phyloP scores from a whole-genome alignment of 1,140 invertebrate genomes.

The Neodiprion pinetum region DNA sequence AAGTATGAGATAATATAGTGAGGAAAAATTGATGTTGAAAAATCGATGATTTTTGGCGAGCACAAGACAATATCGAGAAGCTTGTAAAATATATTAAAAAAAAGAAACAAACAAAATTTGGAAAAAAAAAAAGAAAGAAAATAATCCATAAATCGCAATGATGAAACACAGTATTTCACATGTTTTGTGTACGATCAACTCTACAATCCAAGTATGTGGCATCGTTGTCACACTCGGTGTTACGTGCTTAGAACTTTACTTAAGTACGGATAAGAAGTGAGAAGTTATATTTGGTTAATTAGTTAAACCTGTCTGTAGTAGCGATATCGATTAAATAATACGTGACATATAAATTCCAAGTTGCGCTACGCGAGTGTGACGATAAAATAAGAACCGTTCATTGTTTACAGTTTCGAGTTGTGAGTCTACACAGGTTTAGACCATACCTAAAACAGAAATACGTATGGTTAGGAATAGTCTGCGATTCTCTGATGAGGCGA shows the following conservation, averaged over 20 bases:
- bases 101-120: neutral
- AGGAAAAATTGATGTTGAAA: too few species aligned
- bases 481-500: neutral
- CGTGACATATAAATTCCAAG: neutral
- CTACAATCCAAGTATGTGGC: neutral
- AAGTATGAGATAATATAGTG: too few species aligned
- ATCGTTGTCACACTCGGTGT: conserved; percentile 1
- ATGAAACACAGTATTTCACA: neutral
- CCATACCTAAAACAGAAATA: conserved; percentile 6
- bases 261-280: neutral
- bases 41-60: neutral
- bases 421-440: neutral
- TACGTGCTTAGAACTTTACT: neutral
- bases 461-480: neutral
- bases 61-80: neutral
- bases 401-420: neutral
- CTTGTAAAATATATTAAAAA: neutral
- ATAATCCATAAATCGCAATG: neutral
- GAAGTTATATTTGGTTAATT: neutral
- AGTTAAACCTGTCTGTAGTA: too few species aligned
- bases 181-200: neutral
- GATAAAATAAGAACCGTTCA: neutral
- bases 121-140: neutral
- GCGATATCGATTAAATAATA: too few species aligned
- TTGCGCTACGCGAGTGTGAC: neutral